Conservation (phyloP, 1,140 invertebrate species). For the Pemphigus obesinymphae region DNA sequence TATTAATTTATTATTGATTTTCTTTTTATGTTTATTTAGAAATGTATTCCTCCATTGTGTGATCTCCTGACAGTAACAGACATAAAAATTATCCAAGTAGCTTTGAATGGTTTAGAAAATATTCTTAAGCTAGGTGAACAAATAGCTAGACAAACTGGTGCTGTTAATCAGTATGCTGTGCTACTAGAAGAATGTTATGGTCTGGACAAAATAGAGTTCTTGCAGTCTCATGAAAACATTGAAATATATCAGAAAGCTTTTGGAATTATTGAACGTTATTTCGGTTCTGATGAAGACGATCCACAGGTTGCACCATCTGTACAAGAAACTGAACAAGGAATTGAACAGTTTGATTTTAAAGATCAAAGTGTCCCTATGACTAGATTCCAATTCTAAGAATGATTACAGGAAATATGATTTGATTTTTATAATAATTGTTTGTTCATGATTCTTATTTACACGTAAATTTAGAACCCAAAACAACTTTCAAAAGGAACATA, state of each 20-base stretch:
- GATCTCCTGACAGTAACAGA: constrained; percentile 91
- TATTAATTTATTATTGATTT: constrained; percentile 44
- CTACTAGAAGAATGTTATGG: constrained; percentile 94
- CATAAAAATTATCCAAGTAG: constrained; percentile 95
- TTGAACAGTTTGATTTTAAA: constrained; percentile 66
- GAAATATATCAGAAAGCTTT: constrained; percentile 96
- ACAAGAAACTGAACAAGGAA: constrained; percentile 63
- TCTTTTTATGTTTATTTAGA: constrained; percentile 50
- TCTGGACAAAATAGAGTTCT: constrained; percentile 93
- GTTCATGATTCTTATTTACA: constrained; percentile 19
- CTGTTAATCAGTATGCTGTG: constrained; percentile 83
- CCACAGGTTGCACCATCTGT: constrained; percentile 70
- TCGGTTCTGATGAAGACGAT: constrained; percentile 86
- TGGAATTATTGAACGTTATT: constrained; percentile 94
- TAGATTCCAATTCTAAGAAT: constrained; percentile 72
- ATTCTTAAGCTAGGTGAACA: constrained; percentile 89
- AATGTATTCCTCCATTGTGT: constrained; percentile 91
- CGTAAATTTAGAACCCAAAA: constrained; percentile 15
- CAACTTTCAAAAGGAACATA: background rate
- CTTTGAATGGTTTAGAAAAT: constrained; percentile 93
- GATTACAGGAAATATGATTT: constrained; percentile 31
- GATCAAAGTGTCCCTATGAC: constrained; percentile 70
- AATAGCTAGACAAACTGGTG: constrained; percentile 63
- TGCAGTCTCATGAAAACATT: constrained; percentile 93
- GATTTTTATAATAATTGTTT: constrained; percentile 20